Conservation (phyloP, 2,888 invertebrate species). For the Spodoptera littoralis region DNA sequence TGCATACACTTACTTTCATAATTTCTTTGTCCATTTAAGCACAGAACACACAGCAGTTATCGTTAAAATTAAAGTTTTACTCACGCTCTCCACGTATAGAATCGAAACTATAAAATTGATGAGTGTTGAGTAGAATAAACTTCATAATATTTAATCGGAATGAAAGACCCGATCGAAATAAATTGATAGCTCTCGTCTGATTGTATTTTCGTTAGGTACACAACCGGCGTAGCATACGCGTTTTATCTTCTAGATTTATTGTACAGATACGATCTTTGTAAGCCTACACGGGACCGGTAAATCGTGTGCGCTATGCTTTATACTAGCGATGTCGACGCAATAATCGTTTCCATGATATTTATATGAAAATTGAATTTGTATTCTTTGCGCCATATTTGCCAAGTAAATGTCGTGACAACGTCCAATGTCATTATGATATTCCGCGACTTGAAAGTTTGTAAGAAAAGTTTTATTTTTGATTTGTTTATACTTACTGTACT, state of each 20-base stretch:
- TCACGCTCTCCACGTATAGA: constrained; percentile 42
- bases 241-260: constrained; percentile 86
- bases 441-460: constrained; percentile 23
- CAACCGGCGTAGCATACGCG: constrained; percentile 62
- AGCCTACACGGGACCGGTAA: constrained; percentile 74
- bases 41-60: constrained; percentile 48
- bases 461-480: constrained; percentile 43
- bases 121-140: constrained; percentile 60
- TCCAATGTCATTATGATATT: constrained; percentile 42
- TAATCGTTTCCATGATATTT: constrained; percentile 57
- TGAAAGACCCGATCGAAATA: constrained; percentile 64
- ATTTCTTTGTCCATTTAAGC: constrained; percentile 61
- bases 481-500: constrained; percentile 43
- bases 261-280: constrained; percentile 82
- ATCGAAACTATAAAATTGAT: constrained; percentile 52
- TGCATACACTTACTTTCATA: constrained; percentile 72
- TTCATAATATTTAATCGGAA: constrained; percentile 64
- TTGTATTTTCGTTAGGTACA: constrained; percentile 71
- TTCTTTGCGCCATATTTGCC: constrained; percentile 46
- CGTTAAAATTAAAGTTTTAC: constrained; percentile 37
- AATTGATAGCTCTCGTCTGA: constrained; percentile 66
- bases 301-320: constrained; percentile 74
- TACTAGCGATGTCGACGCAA: constrained; percentile 61
- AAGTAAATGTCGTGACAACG: constrained; percentile 52
- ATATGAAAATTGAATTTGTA: constrained; percentile 54